Evolutionary conservation across 53 echinoderm and acorn worm species (phyloP).

Genomic region (Henricia sp.): DNA sequence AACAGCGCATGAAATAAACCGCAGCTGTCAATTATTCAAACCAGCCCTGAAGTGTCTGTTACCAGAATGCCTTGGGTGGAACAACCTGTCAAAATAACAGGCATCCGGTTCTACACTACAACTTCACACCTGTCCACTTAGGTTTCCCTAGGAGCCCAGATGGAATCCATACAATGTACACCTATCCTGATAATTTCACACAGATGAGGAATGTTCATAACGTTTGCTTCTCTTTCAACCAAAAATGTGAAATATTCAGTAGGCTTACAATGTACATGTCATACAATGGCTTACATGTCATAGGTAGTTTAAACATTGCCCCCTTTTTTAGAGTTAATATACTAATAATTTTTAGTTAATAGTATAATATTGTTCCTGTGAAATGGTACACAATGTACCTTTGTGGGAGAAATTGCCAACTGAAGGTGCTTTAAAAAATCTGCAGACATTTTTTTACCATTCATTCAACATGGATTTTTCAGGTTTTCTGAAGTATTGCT

Average conservation of each 20-base stretch:
- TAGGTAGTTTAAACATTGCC: conserved; percentile 29
- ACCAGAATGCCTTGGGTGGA: conserved; percentile 42
- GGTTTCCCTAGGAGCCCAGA: neutral
- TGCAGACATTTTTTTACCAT: no score
- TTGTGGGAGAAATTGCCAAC: no score
- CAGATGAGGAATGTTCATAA: neutral
- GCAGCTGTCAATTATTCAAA: conserved; percentile 55
- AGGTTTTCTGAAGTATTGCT: no score
- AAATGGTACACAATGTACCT: no score
- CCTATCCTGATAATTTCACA: conserved; percentile 12
- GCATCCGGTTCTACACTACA: conserved; percentile 21
- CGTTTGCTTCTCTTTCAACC: neutral
- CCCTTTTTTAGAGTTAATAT: neutral
- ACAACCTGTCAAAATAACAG: conserved; percentile 49
- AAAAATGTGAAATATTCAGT: conserved; percentile 24
- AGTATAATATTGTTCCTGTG: no score
- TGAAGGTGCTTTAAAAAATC: no score
- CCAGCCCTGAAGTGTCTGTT: conserved; percentile 19
- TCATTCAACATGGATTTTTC: no score
- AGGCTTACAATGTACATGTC: no score
- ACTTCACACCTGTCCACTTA: conserved; percentile 28
- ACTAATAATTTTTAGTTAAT: no score
- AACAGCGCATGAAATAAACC: no score
- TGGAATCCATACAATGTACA: no score
- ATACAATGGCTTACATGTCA: no score